Evolutionary conservation across 1,140 invertebrate species (phyloP).

Genomic region (Drosophila paulistorum): DNA sequence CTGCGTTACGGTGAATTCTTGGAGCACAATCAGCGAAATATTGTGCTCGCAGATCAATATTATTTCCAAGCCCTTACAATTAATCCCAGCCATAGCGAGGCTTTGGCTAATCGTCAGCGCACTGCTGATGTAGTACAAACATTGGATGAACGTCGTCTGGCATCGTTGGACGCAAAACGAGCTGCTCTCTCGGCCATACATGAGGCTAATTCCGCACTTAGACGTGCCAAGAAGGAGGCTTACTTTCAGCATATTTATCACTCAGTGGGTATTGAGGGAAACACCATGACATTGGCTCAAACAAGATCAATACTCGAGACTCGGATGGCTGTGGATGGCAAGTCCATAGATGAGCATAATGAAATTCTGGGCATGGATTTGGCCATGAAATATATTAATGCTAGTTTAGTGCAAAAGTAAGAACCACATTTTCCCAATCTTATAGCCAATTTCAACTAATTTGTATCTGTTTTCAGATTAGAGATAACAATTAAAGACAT

Average conservation of each 20-base stretch:
- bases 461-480: conserved; percentile 82
- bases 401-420: conserved; percentile 90
- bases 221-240: conserved; percentile 95
- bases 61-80: conserved; percentile 92
- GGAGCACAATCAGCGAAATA: conserved; percentile 92
- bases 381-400: conserved; percentile 97
- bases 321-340: conserved; percentile 94
- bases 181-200: conserved; percentile 92
- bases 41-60: conserved; percentile 95
- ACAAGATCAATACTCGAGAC: conserved; percentile 97
- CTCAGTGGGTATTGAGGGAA: conserved; percentile 98
- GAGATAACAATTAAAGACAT: conserved; percentile 93
- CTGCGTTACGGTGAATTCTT: conserved; percentile 97
- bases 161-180: conserved; percentile 93
- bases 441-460: neutral
- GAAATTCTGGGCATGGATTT: conserved; percentile 97
- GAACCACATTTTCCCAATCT: conserved; percentile 6
- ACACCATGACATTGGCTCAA: conserved; percentile 97
- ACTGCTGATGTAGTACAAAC: conserved; percentile 95
- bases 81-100: conserved; percentile 91
- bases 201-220: conserved; percentile 89
- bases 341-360: conserved; percentile 98
- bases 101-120: conserved; percentile 91
- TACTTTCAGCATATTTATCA: conserved; percentile 99
- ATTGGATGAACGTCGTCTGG: conserved; percentile 91